Base-by-base conservation (phyloP, 1,140 invertebrate genomes). In the Drosophila pandora region DNA sequence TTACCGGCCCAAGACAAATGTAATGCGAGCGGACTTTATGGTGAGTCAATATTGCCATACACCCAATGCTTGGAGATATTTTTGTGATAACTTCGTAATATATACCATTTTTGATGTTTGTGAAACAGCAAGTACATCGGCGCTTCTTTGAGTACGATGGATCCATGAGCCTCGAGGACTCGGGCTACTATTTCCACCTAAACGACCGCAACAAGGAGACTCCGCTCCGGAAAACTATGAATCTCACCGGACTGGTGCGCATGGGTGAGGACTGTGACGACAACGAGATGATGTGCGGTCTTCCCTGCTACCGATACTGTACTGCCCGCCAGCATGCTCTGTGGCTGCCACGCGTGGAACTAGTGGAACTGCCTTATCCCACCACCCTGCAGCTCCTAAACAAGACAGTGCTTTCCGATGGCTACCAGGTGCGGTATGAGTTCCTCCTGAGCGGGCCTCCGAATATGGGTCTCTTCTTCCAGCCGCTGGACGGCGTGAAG, bases 171-270 rank as follows among this genome's bases (percentile, higher is more conserved):
- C 85, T 92, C 64, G 92, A 92, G 32, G 93, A 94, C 28, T 93
- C 94, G 12, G 95, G 95, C 17, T 94, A 95, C 71, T 96, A 95
- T 94, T 93, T 95, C 70, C 93, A 95, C 6, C 93, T 95, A 75
- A 93, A 95, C 80, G 95, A 96, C 82, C 94, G 95, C 72, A 94
- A 95, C 76, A 94, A 94, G 87, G 93, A 94, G 41, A 87, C 93
- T 12, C 93, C 93, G 25, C 92, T 95, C n/a, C 91, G 93, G 63
- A 79, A 69, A 6, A 32, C 56, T 0, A 73, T 90, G 30, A 59
- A 90, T 41, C 52, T 93, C 21, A 92, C 94, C 54, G 92, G 94
- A 21, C 93, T 95, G 32, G 93, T 91, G 53, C 76, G 91, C 37
- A 92, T 95, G 17, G 88, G 92, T n/a, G 92, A 94, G 70, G 93